Conservation (phyloP, 2,888 invertebrate genomes). For the Eristalis pertinax region DNA sequence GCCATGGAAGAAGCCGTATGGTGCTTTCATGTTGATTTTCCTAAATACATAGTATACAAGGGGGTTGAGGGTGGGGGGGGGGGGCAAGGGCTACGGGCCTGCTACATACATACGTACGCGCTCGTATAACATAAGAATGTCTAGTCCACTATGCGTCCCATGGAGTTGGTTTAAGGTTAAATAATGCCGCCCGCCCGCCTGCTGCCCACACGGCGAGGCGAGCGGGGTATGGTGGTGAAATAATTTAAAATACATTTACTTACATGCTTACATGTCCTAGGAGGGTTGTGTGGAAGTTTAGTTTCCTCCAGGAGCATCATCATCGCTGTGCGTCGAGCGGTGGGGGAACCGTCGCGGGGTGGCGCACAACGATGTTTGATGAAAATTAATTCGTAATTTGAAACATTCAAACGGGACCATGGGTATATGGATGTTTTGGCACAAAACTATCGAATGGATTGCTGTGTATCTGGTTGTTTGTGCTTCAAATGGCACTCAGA, state of each 20-base stretch:
- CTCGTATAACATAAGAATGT: conserved; percentile 55
- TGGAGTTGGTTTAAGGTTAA: conserved; percentile 69
- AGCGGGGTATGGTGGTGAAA: conserved; percentile 13
- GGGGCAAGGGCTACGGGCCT: no score
- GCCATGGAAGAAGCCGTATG: conserved; percentile 71
- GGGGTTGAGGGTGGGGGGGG: neutral
- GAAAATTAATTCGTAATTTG: conserved; percentile 72
- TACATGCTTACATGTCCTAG: conserved; percentile 67
- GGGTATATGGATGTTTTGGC: neutral
- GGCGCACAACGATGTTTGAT: conserved; percentile 65
- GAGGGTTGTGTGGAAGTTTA: conserved; percentile 64
- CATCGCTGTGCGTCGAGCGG: neutral
- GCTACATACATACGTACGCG: neutral
- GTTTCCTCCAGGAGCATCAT: conserved; percentile 44
- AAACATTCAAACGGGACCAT: conserved; percentile 59
- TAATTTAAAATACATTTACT: conserved; percentile 72
- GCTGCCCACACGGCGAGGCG: neutral
- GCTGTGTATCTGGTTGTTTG: neutral
- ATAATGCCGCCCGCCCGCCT: conserved; percentile 31
- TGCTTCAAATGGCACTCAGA: neutral
- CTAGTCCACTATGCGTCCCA: conserved; percentile 70
- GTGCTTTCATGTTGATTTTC: conserved; percentile 69
- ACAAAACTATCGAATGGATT: conserved; percentile 21
- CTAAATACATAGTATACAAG: conserved; percentile 54
- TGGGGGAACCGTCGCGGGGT: neutral